Evolutionary conservation across 1,140 invertebrate genomes (phyloP).

Genomic region (Platyura marginata): DNA sequence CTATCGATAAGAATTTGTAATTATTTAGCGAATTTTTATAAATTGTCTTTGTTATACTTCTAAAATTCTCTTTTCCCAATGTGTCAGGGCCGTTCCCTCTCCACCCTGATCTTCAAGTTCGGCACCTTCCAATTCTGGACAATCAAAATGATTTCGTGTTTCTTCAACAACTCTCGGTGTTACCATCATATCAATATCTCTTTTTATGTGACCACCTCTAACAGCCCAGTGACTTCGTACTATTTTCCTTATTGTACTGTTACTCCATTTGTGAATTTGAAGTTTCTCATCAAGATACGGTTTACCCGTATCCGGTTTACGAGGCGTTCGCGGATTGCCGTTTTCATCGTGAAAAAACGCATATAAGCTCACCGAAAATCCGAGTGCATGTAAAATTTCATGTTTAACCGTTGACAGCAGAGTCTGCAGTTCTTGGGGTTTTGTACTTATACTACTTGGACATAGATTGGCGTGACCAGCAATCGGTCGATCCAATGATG

Average conservation of each 20-base stretch:
- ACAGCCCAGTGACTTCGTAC: slow-evolving; percentile 70
- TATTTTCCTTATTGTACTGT: slow-evolving; percentile 67
- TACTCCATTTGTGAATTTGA: slow-evolving; percentile 87
- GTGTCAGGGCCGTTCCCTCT: slow-evolving; percentile 89
- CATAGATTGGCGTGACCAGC: slow-evolving; percentile 98
- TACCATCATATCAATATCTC: slow-evolving; percentile 75
- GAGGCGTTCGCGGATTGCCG: slow-evolving; percentile 65
- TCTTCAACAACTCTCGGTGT: slow-evolving; percentile 76
- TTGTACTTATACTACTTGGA: slow-evolving; percentile 85
- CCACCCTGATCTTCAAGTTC: slow-evolving; percentile 97
- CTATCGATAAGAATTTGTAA: slow-evolving; percentile 28
- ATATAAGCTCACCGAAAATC: slow-evolving; percentile 88
- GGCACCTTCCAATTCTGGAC: slow-evolving; percentile 77
- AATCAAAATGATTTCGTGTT: slow-evolving; percentile 82
- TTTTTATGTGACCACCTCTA: slow-evolving; percentile 48
- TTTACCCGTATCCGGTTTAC: slow-evolving; percentile 67
- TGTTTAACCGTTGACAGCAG: slow-evolving; percentile 95
- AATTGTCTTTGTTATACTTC: slow-evolving; percentile 58
- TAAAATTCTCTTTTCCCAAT: slow-evolving; percentile 97
- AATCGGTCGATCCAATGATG: slow-evolving; percentile 79
- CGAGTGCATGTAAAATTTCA: slow-evolving; percentile 94
- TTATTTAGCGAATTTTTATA: too few relatives aligned
- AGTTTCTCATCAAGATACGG: slow-evolving; percentile 69
- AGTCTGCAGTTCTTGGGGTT: slow-evolving; percentile 80
- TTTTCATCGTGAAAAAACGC: slow-evolving; percentile 69